Base-by-base conservation (phyloP, 2,797 vertebrate species). In the Bradypus variegatus region DNA sequence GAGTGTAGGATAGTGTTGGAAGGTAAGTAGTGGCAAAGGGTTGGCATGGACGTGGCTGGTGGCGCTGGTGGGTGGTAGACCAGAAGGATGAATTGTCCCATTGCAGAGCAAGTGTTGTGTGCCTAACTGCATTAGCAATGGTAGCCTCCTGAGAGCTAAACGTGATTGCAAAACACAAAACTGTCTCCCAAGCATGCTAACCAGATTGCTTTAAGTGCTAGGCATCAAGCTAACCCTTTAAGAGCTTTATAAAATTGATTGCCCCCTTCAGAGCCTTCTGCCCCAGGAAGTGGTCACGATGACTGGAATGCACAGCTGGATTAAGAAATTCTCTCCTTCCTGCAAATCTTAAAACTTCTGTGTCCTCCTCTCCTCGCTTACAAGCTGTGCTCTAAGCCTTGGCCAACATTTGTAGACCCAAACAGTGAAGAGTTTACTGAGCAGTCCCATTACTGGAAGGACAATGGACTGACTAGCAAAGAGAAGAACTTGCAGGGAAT, bases 41-140 rank as follows among this genome's bases (percentile, higher is more conserved):
- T 48, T 31, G 67, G 55, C 67, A 25, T 1, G 0, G 27, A 29
- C 29, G 19, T 14, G 53, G 41, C 4, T 31, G 58, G 53, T 27
- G 18, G 58, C 41, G 38, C 14, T 12, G 1, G 33, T 4, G 41
- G 58, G 41, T 60, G 18, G 48, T 69, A 29, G 45, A 55, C 21
- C 12, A 29, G 13, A 65, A 70, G 65, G 27, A 33, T 38, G 36
- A 3, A 29, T 9, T 50, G 50, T 50, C 8, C 50, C 64, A 29
- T 69, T 45, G 7, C 4, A 2, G 8, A 14, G 21, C 4, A 4
- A 31, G 60, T 16, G 60, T 23, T 33, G 4, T 0, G 0, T 3
- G 2, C 55, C 64, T 64, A 33, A 48, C 64, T 55, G 72, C 60
- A 65, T 73, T 33, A 33, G 67, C 19, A 5, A 5, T 23, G 3